Evolutionary conservation across 2,888 invertebrate genomes (phyloP).

Genomic region (Pantelozetes paolii): DNA sequence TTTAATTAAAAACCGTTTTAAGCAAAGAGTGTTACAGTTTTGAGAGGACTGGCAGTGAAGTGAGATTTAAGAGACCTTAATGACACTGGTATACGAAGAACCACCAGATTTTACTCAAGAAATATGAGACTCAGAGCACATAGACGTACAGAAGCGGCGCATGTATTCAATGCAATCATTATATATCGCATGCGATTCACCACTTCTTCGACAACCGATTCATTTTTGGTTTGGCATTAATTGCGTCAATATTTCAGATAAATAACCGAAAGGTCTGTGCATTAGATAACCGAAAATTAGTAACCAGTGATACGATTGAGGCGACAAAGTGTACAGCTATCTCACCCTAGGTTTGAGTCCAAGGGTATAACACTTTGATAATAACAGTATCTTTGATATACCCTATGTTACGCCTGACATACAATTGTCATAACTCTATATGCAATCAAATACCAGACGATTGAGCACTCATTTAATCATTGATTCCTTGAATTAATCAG

Average conservation of each 20-base stretch:
- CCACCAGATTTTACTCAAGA: neutral
- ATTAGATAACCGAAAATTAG: conserved; percentile 3
- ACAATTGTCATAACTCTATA: neutral
- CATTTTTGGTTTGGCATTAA: conserved; percentile 6
- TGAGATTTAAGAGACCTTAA: neutral
- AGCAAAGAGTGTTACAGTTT: conserved; percentile 1
- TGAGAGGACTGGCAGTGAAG: conserved; percentile 25
- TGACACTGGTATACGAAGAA: neutral
- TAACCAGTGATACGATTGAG: neutral
- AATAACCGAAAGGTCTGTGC: neutral
- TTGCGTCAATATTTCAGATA: conserved; percentile 12
- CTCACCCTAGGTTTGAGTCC: neutral
- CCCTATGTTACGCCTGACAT: neutral
- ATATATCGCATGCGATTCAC: conserved; percentile 4
- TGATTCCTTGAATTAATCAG: too few relatives aligned
- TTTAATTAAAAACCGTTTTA: neutral
- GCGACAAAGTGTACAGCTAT: neutral
- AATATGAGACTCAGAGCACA: conserved; percentile 8
- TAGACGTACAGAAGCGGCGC: neutral
- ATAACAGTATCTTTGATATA: neutral
- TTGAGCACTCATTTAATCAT: too few relatives aligned
- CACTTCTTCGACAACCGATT: neutral
- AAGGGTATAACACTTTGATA: conserved; percentile 15
- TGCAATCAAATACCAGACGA: too few relatives aligned
- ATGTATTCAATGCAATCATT: too few relatives aligned